Conservation (phyloP, 2,113 vertebrate species). For the Brachyhypopomus occidentalis region DNA sequence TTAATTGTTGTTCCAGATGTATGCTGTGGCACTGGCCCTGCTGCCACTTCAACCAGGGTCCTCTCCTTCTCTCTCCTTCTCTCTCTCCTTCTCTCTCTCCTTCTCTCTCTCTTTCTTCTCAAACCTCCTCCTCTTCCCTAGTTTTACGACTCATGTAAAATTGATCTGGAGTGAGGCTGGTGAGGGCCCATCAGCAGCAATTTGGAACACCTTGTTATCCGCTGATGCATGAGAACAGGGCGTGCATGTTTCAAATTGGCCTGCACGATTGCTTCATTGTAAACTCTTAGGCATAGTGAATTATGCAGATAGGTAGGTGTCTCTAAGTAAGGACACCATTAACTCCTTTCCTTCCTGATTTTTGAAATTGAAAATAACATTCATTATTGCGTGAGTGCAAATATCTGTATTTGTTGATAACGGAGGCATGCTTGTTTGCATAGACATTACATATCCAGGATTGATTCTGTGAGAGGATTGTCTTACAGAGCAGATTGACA, state of each 20-base stretch:
- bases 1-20: slow-evolving; percentile 78
- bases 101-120: slow-evolving; percentile 25
- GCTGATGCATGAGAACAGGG: slow-evolving; percentile 40
- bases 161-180: slow-evolving; percentile 60
- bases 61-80: slow-evolving; percentile 14
- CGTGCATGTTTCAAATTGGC: slow-evolving; percentile 14
- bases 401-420: background rate
- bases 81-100: background rate
- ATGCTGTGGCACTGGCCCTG: slow-evolving; percentile 45
- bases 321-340: background rate
- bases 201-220: slow-evolving; percentile 76
- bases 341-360: background rate
- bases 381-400: no score
- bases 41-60: slow-evolving; percentile 54
- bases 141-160: slow-evolving; percentile 75
- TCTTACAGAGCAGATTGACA: background rate
- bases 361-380: no score
- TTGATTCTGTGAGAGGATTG: background rate
- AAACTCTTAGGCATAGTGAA: background rate
- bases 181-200: slow-evolving; percentile 66
- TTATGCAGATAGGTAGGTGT: background rate
- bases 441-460: background rate
- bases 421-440: background rate
- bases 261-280: slow-evolving; percentile 10
- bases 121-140: slow-evolving; percentile 34